Evolutionary conservation across 2,888 invertebrate genomes (phyloP).

Genomic region (Orthosia cruda): DNA sequence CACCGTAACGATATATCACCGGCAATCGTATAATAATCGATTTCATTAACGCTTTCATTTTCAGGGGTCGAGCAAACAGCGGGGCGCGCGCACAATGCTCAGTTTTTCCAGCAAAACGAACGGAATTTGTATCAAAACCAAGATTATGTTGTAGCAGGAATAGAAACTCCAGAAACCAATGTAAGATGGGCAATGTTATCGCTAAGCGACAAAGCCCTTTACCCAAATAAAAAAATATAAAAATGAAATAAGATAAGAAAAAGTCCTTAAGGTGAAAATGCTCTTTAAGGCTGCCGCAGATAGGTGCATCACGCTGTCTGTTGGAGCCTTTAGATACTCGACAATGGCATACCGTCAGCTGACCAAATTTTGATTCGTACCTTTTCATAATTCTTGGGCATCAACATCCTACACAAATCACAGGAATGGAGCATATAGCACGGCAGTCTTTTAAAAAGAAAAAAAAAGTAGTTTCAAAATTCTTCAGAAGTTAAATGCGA

Average conservation of each 20-base stretch:
- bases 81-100: slow-evolving; percentile 69
- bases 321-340: too few relatives aligned
- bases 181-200: too few relatives aligned
- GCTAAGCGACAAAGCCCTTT: too few relatives aligned
- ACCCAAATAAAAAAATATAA: too few relatives aligned
- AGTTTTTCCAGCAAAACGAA: slow-evolving; percentile 75
- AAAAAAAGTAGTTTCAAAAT: slow-evolving; percentile 1
- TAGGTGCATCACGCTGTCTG: too few relatives aligned
- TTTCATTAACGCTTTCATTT: slow-evolving; percentile 82
- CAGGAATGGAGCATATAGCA: neutral
- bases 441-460: neutral
- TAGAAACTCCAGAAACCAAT: slow-evolving; percentile 10
- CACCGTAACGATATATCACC: slow-evolving; percentile 74
- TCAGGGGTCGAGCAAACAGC: slow-evolving; percentile 72
- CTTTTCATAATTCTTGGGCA: too few relatives aligned
- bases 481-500: slow-evolving; percentile 26
- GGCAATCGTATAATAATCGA: slow-evolving; percentile 81
- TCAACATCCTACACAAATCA: neutral
- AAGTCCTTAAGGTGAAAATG: too few relatives aligned
- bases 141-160: slow-evolving; percentile 58
- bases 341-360: too few relatives aligned
- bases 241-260: too few relatives aligned
- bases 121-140: slow-evolving; percentile 63
- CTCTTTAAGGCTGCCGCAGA: too few relatives aligned
- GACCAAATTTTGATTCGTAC: too few relatives aligned